Evolutionary conservation across 2,113 vertebrate genomes (phyloP).

Genomic region (Solenodon paradoxus): DNA sequence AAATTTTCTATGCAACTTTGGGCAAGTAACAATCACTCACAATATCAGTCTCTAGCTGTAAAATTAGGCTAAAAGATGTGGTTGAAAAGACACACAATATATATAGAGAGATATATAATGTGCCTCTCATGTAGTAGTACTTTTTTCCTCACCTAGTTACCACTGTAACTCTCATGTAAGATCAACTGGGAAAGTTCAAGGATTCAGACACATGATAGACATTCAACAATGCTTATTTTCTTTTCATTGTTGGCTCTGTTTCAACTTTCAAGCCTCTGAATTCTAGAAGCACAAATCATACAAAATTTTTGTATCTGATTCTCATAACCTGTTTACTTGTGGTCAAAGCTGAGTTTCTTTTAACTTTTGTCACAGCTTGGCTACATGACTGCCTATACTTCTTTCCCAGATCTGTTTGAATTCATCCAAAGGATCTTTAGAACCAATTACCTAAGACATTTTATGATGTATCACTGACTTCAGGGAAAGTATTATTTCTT

Average conservation of each 20-base stretch:
- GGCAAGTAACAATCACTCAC: not conserved
- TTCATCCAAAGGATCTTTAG: slow-evolving; percentile 16
- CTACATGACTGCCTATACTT: not conserved
- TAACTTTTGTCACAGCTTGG: not conserved
- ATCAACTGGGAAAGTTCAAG: not conserved
- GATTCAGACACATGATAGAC: not conserved
- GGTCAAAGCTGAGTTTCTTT: not conserved
- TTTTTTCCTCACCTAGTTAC: not conserved
- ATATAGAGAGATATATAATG: not conserved
- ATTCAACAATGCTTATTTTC: not conserved
- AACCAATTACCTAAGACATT: not conserved
- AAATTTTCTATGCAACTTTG: slow-evolving; percentile 3
- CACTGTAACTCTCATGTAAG: not conserved
- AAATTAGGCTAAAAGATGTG: slow-evolving; percentile 16
- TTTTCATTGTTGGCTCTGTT: not conserved
- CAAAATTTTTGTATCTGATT: not conserved
- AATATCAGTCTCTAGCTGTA: not conserved
- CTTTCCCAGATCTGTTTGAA: not conserved
- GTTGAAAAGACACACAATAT: not conserved
- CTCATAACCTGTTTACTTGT: not conserved
- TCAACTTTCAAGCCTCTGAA: not conserved
- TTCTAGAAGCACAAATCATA: not conserved
- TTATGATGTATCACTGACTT: slow-evolving; percentile 3
- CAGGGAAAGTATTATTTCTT: slow-evolving; percentile 33
- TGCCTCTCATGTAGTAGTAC: not conserved